These are phyloP conservation scores for Dicentrarchus labrax DNA, from an alignment of 2,113 vertebrate species.

Conservation along the genomic window DNA sequence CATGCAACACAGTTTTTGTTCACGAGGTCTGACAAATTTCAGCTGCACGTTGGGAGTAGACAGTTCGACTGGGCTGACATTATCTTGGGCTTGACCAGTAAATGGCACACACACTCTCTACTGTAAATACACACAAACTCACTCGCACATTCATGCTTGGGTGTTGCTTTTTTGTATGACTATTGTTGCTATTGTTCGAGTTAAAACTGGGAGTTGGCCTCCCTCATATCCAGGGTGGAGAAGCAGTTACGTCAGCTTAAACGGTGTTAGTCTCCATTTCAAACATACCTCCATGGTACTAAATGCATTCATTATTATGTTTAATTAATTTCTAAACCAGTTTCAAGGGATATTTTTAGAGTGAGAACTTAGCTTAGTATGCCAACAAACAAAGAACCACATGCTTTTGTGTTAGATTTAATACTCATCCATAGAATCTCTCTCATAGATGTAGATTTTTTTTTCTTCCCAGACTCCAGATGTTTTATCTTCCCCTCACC, in stretches of 20 bases:
- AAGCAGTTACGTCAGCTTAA: slow-evolving; percentile 63
- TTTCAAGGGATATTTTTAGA: slow-evolving; percentile 28
- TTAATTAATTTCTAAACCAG: background rate
- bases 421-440: background rate
- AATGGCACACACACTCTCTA: slow-evolving; percentile 18
- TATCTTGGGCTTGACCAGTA: slow-evolving; percentile 1
- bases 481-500: slow-evolving; percentile 53
- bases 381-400: background rate
- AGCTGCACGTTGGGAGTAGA: slow-evolving; percentile 20
- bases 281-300: slow-evolving; percentile 10
- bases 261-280: slow-evolving; percentile 16
- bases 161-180: slow-evolving; percentile 49
- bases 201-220: slow-evolving; percentile 63
- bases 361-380: background rate
- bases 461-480: slow-evolving; percentile 51
- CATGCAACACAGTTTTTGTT: slow-evolving; percentile 3
- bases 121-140: slow-evolving; percentile 38
- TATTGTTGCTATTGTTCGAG: slow-evolving; percentile 68
- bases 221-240: slow-evolving; percentile 66
- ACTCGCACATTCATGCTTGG: slow-evolving; percentile 42
- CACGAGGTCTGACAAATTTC: slow-evolving; percentile 6
- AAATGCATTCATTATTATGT: background rate
- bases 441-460: slow-evolving; percentile 8
- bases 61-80: background rate
- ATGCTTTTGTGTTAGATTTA: slow-evolving; percentile 2